Percentiles rank a stretch among this genome's conserved stretches.
Evolutionary conservation across 2,113 vertebrate genomes (phyloP).

Genomic region (Chelonoidis abingdonii): DNA sequence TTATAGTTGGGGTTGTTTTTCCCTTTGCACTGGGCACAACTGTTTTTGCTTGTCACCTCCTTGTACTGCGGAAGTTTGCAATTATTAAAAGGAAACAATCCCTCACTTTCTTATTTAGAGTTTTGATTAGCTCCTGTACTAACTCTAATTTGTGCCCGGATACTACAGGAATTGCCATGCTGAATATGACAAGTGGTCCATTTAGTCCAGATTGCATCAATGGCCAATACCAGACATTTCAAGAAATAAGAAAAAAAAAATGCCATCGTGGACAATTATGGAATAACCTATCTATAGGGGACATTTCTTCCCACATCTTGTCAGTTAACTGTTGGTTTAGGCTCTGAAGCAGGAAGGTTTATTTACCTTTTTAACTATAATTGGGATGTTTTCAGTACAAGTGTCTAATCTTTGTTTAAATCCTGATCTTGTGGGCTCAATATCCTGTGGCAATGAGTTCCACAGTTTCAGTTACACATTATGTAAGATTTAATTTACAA

Average conservation of each 20-base stretch:
- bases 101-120: background rate
- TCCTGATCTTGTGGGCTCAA: background rate
- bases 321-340: rapidly evolving
- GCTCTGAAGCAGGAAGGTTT: rapidly evolving
- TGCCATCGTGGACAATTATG: rapidly evolving
- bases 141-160: background rate
- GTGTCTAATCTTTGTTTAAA: rapidly evolving
- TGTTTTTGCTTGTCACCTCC: background rate
- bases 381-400: rapidly evolving
- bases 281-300: background rate
- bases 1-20: background rate
- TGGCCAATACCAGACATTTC: rapidly evolving
- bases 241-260: rapidly evolving
- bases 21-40: background rate
- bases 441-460: conserved; percentile 48
- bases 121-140: background rate
- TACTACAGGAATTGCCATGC: rapidly evolving
- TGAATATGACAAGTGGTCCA: background rate
- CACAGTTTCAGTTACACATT: conserved; percentile 13
- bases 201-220: rapidly evolving
- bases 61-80: background rate
- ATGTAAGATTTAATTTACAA: conserved; percentile 58
- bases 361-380: rapidly evolving
- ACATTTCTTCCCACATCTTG: background rate
- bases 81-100: background rate